Base-by-base conservation (phyloP, 2,797 vertebrate genomes). In the Sarcoramphus papa region DNA sequence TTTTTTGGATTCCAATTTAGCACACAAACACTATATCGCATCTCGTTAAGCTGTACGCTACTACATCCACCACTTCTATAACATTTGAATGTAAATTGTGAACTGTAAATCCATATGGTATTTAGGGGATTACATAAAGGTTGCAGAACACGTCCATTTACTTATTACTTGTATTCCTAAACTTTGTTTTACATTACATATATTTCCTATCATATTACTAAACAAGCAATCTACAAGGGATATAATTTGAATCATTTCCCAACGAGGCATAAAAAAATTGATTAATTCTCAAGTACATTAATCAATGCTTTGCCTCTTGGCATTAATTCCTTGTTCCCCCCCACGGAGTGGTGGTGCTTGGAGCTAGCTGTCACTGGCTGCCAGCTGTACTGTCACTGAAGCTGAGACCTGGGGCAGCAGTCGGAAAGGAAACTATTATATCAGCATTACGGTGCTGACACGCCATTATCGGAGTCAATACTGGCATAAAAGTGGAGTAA, bases 401-500 rank as follows among this genome's bases (percentile, higher is more conserved):
- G 45, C 47, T 8, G 30, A 35, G 60, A 84, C 35, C 60, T 43
- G 23, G 41, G 74, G 37, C 54, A 85, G n/a, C 68, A 72, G 17
- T 10, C 1, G 0, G 35, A 37, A 65, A 72, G 54, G 41, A 22
- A 63, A 72, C 9, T 6, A 24, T 22, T 45, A 12, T 40, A 50
- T 24, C 37, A 41, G 67, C 54, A 15, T 62, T 23, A n/a, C n/a
- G 2, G 1, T 3, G 43, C 63, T 23, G 50, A 23, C 53, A 23
- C 1, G 1, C 21, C 25, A 1, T 7, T 40, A 9, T 1, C 43
- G 76, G 15, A 57, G 13, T 15, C 77, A 56, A 15, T 12, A 4
- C 24, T 31, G 43, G 50, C 65, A 41, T 7, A 16, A 22, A 20
- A 67, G 23, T 5, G 20, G 31, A 79, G 45, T 8, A 30, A 82